phyloP scores from a whole-genome alignment of 2,113 vertebrate species.

The Calyptomena viridis region DNA sequence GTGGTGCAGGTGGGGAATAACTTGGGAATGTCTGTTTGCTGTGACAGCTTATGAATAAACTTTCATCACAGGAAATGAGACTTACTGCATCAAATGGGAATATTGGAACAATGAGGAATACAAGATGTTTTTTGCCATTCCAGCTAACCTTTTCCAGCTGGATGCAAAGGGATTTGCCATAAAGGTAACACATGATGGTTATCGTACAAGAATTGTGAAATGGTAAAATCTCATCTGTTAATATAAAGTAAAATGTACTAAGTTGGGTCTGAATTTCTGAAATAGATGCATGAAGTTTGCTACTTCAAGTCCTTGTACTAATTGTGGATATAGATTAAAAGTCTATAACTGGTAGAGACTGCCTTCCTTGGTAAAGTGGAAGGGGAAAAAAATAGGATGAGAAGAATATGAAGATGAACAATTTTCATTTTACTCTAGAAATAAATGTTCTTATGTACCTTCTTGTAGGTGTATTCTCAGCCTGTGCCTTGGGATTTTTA shows the following conservation, averaged over 20 bases:
- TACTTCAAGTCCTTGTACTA: neutral
- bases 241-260: neutral
- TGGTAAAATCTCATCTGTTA: neutral
- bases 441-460: neutral
- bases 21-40: neutral
- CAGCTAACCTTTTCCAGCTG: conserved; percentile 10
- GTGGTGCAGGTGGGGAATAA: neutral
- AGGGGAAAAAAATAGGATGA: neutral
- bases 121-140: conserved; percentile 69
- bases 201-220: neutral
- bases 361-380: neutral
- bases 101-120: conserved; percentile 63
- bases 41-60: neutral
- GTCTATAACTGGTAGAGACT: neutral
- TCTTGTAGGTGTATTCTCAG: conserved; percentile 74
- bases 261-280: neutral
- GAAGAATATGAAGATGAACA: neutral
- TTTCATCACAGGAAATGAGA: conserved; percentile 68
- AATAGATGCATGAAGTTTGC: neutral
- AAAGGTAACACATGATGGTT: conserved; percentile 64
- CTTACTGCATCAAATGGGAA: conserved; percentile 70
- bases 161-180: conserved; percentile 60
- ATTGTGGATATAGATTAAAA: neutral
- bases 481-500: conserved; percentile 86
- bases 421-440: neutral